A percentile compares a stretch with the other conserved stretches of the same genome.
These are phyloP conservation scores for Collichthys lucidus DNA, from an alignment of 2,113 vertebrate genomes.

Conservation along the genomic window DNA sequence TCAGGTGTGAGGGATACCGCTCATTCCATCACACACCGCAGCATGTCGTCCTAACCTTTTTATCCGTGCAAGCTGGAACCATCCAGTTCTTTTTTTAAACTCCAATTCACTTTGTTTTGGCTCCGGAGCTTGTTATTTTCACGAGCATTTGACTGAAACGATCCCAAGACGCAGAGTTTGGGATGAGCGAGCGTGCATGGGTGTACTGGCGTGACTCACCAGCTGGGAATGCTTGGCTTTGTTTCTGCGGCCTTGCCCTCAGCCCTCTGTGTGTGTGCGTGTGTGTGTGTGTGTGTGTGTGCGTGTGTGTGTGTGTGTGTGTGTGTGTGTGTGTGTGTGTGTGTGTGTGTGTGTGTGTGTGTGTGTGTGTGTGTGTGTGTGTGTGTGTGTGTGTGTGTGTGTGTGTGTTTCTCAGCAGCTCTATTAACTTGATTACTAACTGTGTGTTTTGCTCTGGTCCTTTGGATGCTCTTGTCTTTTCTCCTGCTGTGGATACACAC, in stretches of 20 bases:
- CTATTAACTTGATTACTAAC: slow-evolving; percentile 48
- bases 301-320: neutral
- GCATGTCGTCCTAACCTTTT: slow-evolving; percentile 11
- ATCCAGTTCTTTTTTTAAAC: slow-evolving; percentile 1
- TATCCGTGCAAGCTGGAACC: slow-evolving; percentile 3
- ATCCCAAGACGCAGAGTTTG: slow-evolving; percentile 49
- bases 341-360: neutral
- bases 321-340: neutral
- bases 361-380: slow-evolving; percentile 1
- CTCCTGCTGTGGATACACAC: slow-evolving; percentile 50
- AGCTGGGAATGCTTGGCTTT: slow-evolving; percentile 76
- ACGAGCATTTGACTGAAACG: slow-evolving; percentile 20
- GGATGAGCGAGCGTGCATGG: slow-evolving; percentile 63
- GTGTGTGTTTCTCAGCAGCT: slow-evolving; percentile 28
- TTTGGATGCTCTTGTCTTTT: slow-evolving; percentile 17
- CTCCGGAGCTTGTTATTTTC: slow-evolving; percentile 35
- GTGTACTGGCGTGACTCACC: slow-evolving; percentile 68
- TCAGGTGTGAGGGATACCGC: slow-evolving; percentile 29
- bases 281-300: neutral
- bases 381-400: neutral
- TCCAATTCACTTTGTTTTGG: slow-evolving; percentile 27
- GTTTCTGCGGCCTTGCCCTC: slow-evolving; percentile 60
- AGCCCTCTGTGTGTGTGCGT: slow-evolving; percentile 7
- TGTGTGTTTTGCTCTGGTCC: slow-evolving; percentile 19
- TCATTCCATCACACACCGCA: slow-evolving; percentile 20